Conservation (phyloP, 2,113 vertebrate species). For the Nyctereutes procyonoides region DNA sequence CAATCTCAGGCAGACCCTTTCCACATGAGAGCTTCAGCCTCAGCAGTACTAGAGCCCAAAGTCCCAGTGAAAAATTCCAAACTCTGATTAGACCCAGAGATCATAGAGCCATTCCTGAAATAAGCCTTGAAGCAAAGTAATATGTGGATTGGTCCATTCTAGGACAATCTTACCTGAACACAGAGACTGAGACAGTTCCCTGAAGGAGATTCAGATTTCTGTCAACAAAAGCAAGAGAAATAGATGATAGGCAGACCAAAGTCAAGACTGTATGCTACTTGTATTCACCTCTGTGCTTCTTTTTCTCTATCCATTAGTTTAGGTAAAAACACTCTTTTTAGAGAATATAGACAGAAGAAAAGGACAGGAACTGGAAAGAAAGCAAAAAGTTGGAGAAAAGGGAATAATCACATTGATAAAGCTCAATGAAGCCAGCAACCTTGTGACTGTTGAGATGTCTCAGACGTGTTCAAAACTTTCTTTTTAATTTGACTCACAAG, state of each 20-base stretch:
- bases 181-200: neutral
- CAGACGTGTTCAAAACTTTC: conserved; percentile 1
- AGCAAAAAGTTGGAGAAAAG: neutral
- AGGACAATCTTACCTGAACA: neutral
- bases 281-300: neutral
- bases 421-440: neutral
- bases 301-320: neutral
- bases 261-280: neutral
- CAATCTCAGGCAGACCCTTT: neutral
- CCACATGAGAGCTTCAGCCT: neutral
- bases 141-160: neutral
- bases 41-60: neutral
- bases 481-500: neutral
- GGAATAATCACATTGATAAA: neutral
- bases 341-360: neutral
- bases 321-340: neutral
- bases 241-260: neutral
- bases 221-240: neutral
- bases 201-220: neutral
- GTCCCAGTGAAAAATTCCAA: neutral
- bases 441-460: neutral
- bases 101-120: neutral
- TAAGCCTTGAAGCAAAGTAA: neutral
- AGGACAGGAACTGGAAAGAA: neutral
- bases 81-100: neutral